These are phyloP conservation scores for Pangasius larnaudii DNA, from an alignment of 2,797 vertebrate species.

Conservation along the genomic window DNA sequence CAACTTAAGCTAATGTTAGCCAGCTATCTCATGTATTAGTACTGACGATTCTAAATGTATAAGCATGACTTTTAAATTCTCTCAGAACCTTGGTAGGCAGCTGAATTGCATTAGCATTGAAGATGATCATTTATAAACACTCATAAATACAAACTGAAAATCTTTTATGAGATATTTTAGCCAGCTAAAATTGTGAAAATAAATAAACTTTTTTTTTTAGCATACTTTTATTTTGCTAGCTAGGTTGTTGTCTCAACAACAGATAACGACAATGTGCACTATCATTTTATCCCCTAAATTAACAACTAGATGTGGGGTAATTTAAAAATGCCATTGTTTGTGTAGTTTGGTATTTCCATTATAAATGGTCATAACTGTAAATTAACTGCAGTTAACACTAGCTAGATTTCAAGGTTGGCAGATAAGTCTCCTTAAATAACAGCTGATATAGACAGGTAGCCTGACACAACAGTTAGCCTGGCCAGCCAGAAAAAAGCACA, in stretches of 20 bases:
- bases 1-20: neutral
- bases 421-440: neutral
- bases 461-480: neutral
- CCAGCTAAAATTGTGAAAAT: neutral
- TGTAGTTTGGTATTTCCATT: neutral
- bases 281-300: neutral
- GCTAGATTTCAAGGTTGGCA: neutral
- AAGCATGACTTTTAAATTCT: neutral
- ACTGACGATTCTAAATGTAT: neutral
- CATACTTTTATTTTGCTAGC: neutral
- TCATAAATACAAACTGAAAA: neutral
- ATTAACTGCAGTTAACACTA: neutral
- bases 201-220: neutral
- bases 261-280: neutral
- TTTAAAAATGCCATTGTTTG: neutral
- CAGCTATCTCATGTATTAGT: neutral
- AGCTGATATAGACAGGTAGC: neutral
- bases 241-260: neutral
- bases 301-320: neutral
- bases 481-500: neutral
- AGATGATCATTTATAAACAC: neutral
- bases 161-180: neutral
- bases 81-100: neutral
- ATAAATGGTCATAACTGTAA: neutral
- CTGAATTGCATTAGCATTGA: neutral